Evolutionary conservation across 37 sponge, comb jelly and placozoan species (phyloP), one percentile per base, ranked within the genome.

Genomic region (Halichondria panicea): DNA sequence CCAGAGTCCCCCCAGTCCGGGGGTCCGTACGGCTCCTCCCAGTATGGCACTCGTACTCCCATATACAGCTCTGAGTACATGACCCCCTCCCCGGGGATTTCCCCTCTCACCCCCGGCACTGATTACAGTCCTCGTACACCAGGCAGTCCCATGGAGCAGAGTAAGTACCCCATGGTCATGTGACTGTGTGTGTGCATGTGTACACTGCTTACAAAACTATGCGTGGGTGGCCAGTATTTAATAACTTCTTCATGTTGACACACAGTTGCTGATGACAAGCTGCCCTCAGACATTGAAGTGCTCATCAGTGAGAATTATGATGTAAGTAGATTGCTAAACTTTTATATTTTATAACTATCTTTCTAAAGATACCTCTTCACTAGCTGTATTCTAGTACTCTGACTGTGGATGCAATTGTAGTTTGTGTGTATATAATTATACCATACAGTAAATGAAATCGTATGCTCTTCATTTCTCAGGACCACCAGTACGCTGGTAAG

Each of bases 51-150:
- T 9, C 32, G 45, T 1, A 74, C 81, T 58, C 81, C 87, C 24
- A 74, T 87, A 77, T 81, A 87, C 46, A 40, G 28, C 22, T 70
- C 85, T 0, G 78, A 79, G 66, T 76, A 84, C 59, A 62, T 68
- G 58, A 83, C 82, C 37, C 81, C 90, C 9, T 90, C 96, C 0
- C 93, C 93, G 28, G 66, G 70, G 1, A 24, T 75, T 39, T 85
- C 77, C 46, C 94, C 94, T 15, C 78, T 76, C 45, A 93, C 94
- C 8, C 94, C 94, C 1, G 68, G 77, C 37, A 43, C 85, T 6
- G 91, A 87, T n/a, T 86, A 69, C 34, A 86, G 87, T 55, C 87
- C 87, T 5, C 33, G 87, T 39, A 86, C 87, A 12, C 87, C 87
- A n/a, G 87, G 87, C 21, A 80, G 81, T 46, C 87, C 87, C 2